Conservation (phyloP, 2,888 invertebrate species). For the Timandra comae region DNA sequence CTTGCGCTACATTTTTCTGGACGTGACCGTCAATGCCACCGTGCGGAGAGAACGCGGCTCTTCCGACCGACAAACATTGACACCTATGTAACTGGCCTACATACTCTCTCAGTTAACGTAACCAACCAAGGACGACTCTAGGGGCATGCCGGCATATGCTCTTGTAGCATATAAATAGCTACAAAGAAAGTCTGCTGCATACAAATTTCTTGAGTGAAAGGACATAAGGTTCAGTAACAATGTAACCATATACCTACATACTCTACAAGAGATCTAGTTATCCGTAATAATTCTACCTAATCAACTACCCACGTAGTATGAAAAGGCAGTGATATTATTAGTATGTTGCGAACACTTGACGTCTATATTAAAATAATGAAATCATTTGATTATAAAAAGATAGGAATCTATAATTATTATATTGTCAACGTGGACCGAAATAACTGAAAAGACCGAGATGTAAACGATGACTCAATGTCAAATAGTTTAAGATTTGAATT, state of each 20-base stretch:
- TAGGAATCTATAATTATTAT: conserved; percentile 27
- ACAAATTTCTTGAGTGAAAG: too few species aligned
- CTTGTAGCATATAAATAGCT: too few species aligned
- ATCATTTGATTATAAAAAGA: conserved; percentile 14
- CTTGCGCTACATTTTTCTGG: conserved; percentile 68
- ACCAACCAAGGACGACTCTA: conserved; percentile 44
- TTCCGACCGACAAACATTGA: conserved; percentile 70
- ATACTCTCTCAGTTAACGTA: conserved; percentile 42
- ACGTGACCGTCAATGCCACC: conserved; percentile 65
- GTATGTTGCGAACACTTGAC: too few species aligned
- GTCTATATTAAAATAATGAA: background rate
- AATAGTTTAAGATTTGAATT: conserved; percentile 34
- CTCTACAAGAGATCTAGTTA: too few species aligned
- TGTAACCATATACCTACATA: too few species aligned
- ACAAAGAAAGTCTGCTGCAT: too few species aligned
- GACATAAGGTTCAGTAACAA: too few species aligned
- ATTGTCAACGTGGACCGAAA: conserved; percentile 38
- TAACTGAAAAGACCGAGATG: conserved; percentile 35
- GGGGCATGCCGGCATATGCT: too few species aligned
- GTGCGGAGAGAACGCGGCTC: conserved; percentile 41
- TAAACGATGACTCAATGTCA: conserved; percentile 43
- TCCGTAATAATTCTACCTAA: too few species aligned
- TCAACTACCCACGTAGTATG: too few species aligned
- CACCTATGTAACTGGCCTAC: conserved; percentile 64
- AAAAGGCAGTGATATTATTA: too few species aligned